phyloP scores from a whole-genome alignment of 1,140 invertebrate species.

The Caenorhabditis latens region DNA sequence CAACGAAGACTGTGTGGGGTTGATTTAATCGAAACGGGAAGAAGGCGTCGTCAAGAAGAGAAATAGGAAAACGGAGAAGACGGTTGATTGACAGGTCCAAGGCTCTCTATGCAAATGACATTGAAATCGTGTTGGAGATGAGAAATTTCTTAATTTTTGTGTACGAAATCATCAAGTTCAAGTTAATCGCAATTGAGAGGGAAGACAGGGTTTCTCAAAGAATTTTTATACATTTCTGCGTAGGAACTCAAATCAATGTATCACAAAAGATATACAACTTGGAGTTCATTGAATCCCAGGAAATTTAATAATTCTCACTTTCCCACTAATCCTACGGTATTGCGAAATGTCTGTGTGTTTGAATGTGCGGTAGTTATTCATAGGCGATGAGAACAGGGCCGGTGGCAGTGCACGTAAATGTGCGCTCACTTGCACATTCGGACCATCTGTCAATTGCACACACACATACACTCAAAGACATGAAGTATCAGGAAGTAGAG shows the following conservation, averaged over 20 bases:
- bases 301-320: too few relatives aligned
- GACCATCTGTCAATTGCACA: constrained; percentile 40
- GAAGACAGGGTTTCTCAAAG: too few relatives aligned
- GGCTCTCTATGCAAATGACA: constrained; percentile 38
- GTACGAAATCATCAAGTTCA: too few relatives aligned
- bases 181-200: too few relatives aligned
- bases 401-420: background rate
- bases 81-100: constrained; percentile 36
- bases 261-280: too few relatives aligned
- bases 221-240: too few relatives aligned
- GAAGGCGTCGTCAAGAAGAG: background rate
- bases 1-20: background rate
- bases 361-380: background rate
- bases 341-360: background rate
- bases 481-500: background rate
- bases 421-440: background rate
- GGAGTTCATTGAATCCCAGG: too few relatives aligned
- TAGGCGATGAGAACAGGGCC: background rate
- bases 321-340: background rate
- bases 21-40: constrained; percentile 18
- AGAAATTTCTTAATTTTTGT: background rate
- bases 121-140: background rate
- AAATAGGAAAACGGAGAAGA: background rate
- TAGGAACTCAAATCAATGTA: too few relatives aligned
- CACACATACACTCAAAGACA: background rate